These are phyloP conservation scores for Corythornis cristatus DNA, from an alignment of 2,113 vertebrate species.

Conservation along the genomic window DNA sequence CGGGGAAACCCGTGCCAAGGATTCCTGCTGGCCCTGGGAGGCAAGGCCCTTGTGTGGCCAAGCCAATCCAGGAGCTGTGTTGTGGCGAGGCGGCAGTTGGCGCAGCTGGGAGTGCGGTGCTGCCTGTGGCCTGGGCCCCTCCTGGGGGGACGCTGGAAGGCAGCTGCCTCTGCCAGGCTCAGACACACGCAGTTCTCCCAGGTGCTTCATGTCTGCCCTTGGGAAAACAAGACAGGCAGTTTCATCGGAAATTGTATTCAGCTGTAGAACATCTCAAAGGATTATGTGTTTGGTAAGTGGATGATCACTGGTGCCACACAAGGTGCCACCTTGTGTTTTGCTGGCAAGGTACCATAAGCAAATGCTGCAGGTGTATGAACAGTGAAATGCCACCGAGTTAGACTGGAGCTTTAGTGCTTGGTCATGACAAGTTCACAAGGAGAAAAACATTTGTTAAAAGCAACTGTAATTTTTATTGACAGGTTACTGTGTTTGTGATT, in stretches of 20 bases:
- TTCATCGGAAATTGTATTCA: not conserved
- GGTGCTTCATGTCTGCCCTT: slow-evolving; percentile 43
- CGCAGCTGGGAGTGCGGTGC: slow-evolving; percentile 74
- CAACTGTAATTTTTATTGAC: slow-evolving; percentile 37
- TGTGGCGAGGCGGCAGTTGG: slow-evolving; percentile 83
- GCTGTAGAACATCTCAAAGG: not conserved
- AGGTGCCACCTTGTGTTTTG: not conserved
- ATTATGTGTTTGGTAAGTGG: not conserved
- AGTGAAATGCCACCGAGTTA: not conserved
- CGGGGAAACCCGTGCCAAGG: not conserved
- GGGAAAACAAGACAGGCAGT: slow-evolving; percentile 15
- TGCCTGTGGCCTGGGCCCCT: not conserved
- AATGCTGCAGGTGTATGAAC: not conserved
- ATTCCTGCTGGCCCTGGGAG: slow-evolving; percentile 58
- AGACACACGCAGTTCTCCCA: slow-evolving; percentile 24
- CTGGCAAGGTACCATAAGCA: not conserved
- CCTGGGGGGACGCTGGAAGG: not conserved
- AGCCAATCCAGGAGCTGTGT: too few species aligned
- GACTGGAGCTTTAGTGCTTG: not conserved
- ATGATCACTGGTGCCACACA: not conserved
- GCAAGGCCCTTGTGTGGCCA: not conserved
- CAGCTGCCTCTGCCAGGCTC: not conserved
- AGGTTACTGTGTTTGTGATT: slow-evolving; percentile 56
- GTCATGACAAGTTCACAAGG: not conserved
- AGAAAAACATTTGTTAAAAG: slow-evolving; percentile 47